phyloP scores from a whole-genome alignment of 2,113 vertebrate species.

The Aphelocoma coerulescens region DNA sequence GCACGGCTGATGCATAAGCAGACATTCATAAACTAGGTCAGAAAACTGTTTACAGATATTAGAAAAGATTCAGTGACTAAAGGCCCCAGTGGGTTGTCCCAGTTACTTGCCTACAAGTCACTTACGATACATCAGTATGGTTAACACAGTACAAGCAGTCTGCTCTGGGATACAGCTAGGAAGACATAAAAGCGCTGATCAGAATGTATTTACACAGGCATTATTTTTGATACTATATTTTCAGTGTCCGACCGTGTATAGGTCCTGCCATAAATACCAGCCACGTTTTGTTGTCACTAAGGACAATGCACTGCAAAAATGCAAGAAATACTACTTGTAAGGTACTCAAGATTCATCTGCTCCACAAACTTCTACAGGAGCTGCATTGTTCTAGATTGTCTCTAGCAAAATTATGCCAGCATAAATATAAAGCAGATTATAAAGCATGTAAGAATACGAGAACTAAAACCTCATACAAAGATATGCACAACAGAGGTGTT shows the following conservation, averaged over 20 bases:
- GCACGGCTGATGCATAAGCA: background rate
- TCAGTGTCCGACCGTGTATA: background rate
- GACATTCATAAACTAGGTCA: background rate
- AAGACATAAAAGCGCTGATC: background rate
- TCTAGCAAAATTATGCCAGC: background rate
- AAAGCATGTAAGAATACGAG: background rate
- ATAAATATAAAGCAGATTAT: background rate
- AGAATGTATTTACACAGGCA: background rate
- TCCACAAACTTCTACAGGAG: background rate
- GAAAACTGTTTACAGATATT: background rate
- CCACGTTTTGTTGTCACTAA: background rate
- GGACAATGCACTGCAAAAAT: background rate
- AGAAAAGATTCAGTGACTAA: slow-evolving; percentile 6
- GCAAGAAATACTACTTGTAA: background rate
- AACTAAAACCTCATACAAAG: background rate
- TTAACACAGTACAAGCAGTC: background rate
- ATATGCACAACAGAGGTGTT: background rate
- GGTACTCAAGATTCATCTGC: background rate
- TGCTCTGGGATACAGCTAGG: background rate
- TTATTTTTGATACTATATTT: background rate
- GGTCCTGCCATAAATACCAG: background rate
- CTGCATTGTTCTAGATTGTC: background rate
- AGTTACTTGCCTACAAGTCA: background rate
- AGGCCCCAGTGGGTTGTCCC: background rate
- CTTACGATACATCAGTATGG: background rate